Evolutionary conservation across 2,888 invertebrate genomes (phyloP), one percentile per base, ranked within the genome.

Genomic region (Pseudeuparius sepicola): DNA sequence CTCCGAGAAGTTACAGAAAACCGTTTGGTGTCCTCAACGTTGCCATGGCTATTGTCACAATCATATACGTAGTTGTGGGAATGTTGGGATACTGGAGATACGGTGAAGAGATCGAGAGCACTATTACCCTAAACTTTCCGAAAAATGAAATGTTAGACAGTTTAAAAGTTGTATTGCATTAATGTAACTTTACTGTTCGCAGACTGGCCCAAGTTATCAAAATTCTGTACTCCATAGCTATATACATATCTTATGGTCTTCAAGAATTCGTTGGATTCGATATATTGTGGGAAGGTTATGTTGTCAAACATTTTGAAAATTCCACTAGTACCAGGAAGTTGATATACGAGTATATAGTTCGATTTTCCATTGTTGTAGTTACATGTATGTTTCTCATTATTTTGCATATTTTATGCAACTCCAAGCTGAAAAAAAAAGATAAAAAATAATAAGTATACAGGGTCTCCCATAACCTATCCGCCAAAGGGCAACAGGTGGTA

Each of bases 201-300:
- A 80, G 80, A 36, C 66, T 78, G 55, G 75, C 79, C 2, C 75
- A 77, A 54, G 61, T 64, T 5, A 72, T 78, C 2, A 73, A 73
- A 49, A 49, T 73, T 2, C 64, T 75, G 47, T 74, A 80, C 42
- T 73, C 78, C 0, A 40, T 75, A 2, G 76, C 80, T 2, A 81
- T 92, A 42, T 84, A 81, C 52, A 73, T 89, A 35, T 80, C 87
- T 0, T 88, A 85, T 55, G 85, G 84, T 1, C 68, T 93, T 3
- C 89, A 92, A 66, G 84, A 87, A 49, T 92, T 84, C 59, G 90
- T 92, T 2, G 87, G 89, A 1, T 77, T 89, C 44, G 75, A 77
- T 44, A 83, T 90, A 31, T 63, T 88, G 13, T 86, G 82, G 81
- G 58, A 58, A 25, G 63, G 60, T 17, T 64, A 64, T 37, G 55